A percentile compares a stretch with the other conserved stretches of the same genome.
phyloP scores from a whole-genome alignment of 2,113 vertebrate genomes.

The Crocuta crocuta region DNA sequence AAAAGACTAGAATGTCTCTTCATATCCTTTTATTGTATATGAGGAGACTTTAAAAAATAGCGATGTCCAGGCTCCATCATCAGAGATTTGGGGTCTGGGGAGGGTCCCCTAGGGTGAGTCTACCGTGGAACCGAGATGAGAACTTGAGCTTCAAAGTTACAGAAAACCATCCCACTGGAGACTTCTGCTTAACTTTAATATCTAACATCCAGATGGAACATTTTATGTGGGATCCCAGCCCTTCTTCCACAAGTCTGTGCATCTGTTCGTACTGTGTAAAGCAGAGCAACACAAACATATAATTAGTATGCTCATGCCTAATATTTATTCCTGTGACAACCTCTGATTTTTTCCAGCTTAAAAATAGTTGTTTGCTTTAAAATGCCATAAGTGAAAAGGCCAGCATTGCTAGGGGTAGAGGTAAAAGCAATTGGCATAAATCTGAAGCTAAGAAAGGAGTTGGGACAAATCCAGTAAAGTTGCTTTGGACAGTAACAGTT shows the following conservation, averaged over 20 bases:
- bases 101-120: not conserved
- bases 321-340: constrained; percentile 66
- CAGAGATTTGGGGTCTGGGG: not conserved
- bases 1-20: not conserved
- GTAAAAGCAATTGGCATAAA: constrained; percentile 19
- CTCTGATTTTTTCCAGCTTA: constrained; percentile 55
- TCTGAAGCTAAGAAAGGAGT: constrained; percentile 19
- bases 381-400: constrained; percentile 41
- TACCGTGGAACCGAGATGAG: not conserved
- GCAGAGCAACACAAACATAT: not conserved
- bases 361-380: constrained; percentile 59
- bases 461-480: not conserved
- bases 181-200: not conserved
- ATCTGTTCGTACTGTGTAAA: constrained; percentile 3
- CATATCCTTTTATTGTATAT: not conserved
- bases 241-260: not conserved
- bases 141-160: not conserved
- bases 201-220: not conserved
- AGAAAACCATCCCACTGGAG: not conserved
- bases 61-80: not conserved
- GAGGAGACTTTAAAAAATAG: not conserved
- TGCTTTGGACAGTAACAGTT: not conserved
- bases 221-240: not conserved
- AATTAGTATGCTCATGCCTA: constrained; percentile 41
- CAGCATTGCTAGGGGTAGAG: not conserved